phyloP scores from a whole-genome alignment of 2,797 vertebrate species.

The Micromesistius poutassou region DNA sequence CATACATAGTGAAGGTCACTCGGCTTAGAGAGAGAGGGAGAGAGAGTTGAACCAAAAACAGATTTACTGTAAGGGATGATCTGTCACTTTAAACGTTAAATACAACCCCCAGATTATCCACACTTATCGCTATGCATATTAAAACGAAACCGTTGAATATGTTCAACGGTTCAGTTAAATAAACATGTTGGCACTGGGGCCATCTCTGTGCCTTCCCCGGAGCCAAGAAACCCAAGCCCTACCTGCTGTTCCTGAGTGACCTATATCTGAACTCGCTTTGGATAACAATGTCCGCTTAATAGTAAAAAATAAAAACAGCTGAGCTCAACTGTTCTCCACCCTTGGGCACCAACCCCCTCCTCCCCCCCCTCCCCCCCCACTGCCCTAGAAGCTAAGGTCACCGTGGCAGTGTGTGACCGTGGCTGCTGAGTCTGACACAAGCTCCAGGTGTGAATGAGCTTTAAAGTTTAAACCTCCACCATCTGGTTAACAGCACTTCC shows the following conservation, averaged over 20 bases:
- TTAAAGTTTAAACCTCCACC: neutral
- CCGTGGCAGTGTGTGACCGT: neutral
- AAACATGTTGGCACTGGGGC: neutral
- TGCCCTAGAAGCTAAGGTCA: neutral
- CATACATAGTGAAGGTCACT: neutral
- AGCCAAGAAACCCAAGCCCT: neutral
- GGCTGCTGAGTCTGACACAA: neutral
- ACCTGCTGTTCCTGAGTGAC: neutral
- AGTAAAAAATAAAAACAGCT: neutral
- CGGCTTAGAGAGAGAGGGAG: neutral
- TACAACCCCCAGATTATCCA: neutral
- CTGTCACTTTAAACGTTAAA: neutral
- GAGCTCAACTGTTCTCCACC: neutral
- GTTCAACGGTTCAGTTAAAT: neutral
- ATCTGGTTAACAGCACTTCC: neutral
- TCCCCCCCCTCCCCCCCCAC: too few relatives aligned
- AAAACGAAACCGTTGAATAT: neutral
- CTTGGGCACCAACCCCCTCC: neutral
- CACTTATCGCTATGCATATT: neutral
- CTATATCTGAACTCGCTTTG: neutral
- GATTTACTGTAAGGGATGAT: neutral
- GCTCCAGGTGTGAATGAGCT: neutral
- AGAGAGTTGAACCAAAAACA: neutral
- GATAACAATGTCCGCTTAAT: neutral
- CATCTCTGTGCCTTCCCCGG: neutral